Evolutionary conservation across 2,797 vertebrate genomes (phyloP).

Genomic region (Nyctibius grandis): DNA sequence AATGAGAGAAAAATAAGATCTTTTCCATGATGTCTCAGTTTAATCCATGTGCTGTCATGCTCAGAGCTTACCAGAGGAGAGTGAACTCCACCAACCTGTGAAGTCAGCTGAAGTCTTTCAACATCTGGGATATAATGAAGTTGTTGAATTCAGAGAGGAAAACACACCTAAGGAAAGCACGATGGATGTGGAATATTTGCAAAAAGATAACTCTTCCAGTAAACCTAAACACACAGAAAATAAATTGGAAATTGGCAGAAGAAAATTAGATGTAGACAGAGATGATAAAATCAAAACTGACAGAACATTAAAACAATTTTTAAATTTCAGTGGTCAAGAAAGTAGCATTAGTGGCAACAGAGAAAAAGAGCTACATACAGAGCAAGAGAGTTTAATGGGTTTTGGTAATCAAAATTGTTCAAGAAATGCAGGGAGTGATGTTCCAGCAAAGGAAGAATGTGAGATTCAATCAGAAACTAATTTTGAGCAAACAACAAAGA

Average conservation of each 20-base stretch:
- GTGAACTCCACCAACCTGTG: background rate
- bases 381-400: background rate
- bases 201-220: background rate
- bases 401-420: background rate
- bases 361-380: background rate
- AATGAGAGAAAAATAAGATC: background rate
- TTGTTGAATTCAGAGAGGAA: background rate
- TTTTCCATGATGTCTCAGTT: background rate
- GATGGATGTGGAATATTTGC: background rate
- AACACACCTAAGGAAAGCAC: background rate
- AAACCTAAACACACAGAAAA: background rate
- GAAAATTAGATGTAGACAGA: background rate
- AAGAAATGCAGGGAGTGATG: background rate
- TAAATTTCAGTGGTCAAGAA: background rate
- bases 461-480: background rate
- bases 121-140: background rate
- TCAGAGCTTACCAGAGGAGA: slow-evolving; percentile 36
- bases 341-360: background rate
- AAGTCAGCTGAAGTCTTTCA: slow-evolving; percentile 17
- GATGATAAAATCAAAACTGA: background rate
- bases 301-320: background rate
- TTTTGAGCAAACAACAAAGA: background rate
- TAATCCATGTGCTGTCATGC: slow-evolving; percentile 15
- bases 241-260: background rate
- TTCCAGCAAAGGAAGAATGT: background rate